These are phyloP conservation scores for Macroramphosus scolopax DNA, from an alignment of 2,797 vertebrate genomes.

Conservation along the genomic window DNA sequence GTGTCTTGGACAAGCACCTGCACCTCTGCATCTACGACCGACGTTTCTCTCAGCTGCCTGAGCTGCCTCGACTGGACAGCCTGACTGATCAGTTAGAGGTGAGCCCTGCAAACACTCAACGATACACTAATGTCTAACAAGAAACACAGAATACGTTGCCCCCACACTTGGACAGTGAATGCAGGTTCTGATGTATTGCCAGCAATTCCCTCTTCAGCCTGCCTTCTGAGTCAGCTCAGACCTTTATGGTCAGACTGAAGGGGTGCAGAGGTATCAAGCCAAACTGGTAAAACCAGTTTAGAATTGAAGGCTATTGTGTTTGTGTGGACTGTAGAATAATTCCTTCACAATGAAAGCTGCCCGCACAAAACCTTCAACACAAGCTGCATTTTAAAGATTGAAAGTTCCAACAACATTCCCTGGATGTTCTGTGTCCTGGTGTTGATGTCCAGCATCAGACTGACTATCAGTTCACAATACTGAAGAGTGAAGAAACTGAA, in stretches of 20 bases:
- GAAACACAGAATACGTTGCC: no score
- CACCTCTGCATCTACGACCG: conserved; percentile 98
- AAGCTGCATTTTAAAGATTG: conserved; percentile 8
- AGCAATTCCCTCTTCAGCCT: conserved; percentile 2
- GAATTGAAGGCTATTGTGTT: conserved; percentile 6
- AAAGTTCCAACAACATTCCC: conserved; percentile 1
- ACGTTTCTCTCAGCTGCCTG: conserved; percentile 94
- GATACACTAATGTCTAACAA: no score
- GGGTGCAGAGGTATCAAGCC: conserved; percentile 32
- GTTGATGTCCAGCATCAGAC: no score
- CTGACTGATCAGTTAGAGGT: conserved; percentile 93
- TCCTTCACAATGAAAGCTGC: conserved; percentile 18
- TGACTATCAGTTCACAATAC: background rate
- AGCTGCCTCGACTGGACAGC: conserved; percentile 90
- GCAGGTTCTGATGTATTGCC: conserved; percentile 16
- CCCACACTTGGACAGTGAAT: no score
- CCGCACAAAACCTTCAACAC: conserved; percentile 2
- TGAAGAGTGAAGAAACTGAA: no score
- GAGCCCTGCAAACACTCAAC: conserved; percentile 25
- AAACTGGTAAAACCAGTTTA: conserved; percentile 45
- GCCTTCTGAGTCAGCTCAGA: conserved; percentile 14
- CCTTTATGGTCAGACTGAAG: conserved; percentile 22
- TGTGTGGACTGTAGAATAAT: conserved; percentile 16
- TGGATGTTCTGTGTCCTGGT: background rate
- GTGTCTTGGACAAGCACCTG: conserved; percentile 96